Conservation (phyloP, 2,888 invertebrate genomes). For the Drosophila mettleri region DNA sequence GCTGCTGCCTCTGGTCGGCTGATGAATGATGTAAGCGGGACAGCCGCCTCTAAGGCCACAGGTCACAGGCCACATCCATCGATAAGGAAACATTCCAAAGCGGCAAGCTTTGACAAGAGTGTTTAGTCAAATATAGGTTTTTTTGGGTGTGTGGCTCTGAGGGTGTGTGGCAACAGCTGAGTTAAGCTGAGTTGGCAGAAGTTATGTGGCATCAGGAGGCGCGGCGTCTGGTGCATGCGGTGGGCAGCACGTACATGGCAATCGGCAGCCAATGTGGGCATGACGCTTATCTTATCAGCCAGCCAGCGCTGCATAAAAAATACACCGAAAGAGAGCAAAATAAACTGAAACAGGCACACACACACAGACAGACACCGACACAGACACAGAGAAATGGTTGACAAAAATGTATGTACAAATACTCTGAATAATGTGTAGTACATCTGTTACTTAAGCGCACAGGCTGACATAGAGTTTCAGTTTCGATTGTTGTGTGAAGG, state of each 20-base stretch:
- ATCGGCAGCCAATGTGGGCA: slow-evolving; percentile 35
- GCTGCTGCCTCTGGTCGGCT: slow-evolving; percentile 11
- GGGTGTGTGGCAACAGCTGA: slow-evolving; percentile 5
- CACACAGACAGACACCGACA: slow-evolving; percentile 28
- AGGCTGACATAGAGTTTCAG: slow-evolving; percentile 70
- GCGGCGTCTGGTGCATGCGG: slow-evolving; percentile 48
- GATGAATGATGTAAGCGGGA: slow-evolving; percentile 27
- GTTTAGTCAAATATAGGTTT: not conserved
- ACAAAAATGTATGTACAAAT: slow-evolving; percentile 41
- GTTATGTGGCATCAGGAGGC: slow-evolving; percentile 31
- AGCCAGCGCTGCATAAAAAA: slow-evolving; percentile 41
- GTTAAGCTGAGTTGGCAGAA: not conserved
- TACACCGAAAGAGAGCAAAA: slow-evolving; percentile 49
- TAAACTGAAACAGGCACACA: slow-evolving; percentile 29
- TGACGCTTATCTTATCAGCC: slow-evolving; percentile 68
- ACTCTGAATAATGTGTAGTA: slow-evolving; percentile 36
- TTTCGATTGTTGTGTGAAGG: slow-evolving; percentile 73
- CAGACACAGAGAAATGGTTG: slow-evolving; percentile 21
- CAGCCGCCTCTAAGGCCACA: slow-evolving; percentile 14
- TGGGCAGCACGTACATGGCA: slow-evolving; percentile 63
- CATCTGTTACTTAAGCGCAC: slow-evolving; percentile 72
- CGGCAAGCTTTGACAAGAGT: not conserved
- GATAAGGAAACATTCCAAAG: slow-evolving; percentile 31
- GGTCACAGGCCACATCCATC: slow-evolving; percentile 19
- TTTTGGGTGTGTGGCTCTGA: not conserved